Percentiles rank a stretch among this genome's conserved stretches.
Conservation (phyloP, 2,888 invertebrate genomes). For the Trichacis sp. region DNA sequence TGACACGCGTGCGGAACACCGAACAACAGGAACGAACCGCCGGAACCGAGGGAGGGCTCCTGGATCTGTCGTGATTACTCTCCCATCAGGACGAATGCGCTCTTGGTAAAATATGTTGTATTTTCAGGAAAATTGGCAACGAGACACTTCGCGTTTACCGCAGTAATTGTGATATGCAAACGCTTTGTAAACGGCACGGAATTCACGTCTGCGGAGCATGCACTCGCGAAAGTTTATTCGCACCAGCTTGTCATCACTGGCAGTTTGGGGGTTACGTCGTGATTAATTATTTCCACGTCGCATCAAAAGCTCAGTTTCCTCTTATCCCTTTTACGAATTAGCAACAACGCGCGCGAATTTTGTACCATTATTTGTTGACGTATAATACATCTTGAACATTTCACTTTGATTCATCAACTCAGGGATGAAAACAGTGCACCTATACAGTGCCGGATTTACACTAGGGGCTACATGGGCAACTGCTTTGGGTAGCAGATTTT, state of each 20-base stretch:
- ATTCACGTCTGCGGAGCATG: constrained; percentile 10
- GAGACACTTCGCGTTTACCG: constrained; percentile 22
- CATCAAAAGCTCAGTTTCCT: constrained; percentile 20
- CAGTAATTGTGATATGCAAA: constrained; percentile 31
- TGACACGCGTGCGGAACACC: neutral
- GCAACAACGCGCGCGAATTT: neutral
- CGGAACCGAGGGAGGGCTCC: constrained; percentile 14
- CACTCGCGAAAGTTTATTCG: constrained; percentile 11
- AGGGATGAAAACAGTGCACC: too few relatives aligned
- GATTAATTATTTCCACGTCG: constrained; percentile 16
- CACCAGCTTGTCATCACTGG: constrained; percentile 14
- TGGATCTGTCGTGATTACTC: constrained; percentile 38
- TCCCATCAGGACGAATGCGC: constrained; percentile 24
- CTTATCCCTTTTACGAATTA: neutral
- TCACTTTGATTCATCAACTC: too few relatives aligned
- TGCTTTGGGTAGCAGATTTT: too few relatives aligned
- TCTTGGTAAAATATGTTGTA: constrained; percentile 21
- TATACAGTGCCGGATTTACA: too few relatives aligned
- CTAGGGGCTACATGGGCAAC: too few relatives aligned
- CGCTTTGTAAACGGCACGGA: constrained; percentile 16
- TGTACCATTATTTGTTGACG: neutral
- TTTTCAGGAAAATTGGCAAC: constrained; percentile 21
- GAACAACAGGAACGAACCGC: constrained; percentile 15
- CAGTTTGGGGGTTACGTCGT: constrained; percentile 7
- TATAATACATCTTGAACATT: too few relatives aligned